These are phyloP conservation scores for Sturmia bella DNA, from an alignment of 2,888 invertebrate species.

Conservation along the genomic window DNA sequence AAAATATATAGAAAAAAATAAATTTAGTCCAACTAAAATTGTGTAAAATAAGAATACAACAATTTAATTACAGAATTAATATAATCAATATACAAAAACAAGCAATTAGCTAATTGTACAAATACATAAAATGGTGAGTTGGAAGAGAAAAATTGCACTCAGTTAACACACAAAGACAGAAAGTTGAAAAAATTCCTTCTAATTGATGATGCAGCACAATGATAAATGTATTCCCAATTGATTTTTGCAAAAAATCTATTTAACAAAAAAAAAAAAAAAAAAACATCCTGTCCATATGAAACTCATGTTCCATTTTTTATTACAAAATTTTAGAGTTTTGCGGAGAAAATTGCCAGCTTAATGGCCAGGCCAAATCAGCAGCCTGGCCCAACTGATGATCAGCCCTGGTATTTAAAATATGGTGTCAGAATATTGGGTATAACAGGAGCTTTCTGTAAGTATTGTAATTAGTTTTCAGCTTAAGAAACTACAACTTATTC, in stretches of 20 bases:
- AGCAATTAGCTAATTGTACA: neutral
- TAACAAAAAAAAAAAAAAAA: neutral
- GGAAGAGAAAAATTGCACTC: conserved; percentile 12
- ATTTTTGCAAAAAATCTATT: conserved; percentile 32
- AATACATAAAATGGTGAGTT: conserved; percentile 64
- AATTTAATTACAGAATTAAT: conserved; percentile 20
- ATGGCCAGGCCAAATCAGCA: conserved; percentile 88
- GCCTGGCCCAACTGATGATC: conserved; percentile 86
- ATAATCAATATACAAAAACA: conserved; percentile 17
- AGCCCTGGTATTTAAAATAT: conserved; percentile 95
- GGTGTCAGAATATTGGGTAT: conserved; percentile 92
- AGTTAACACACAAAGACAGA: conserved; percentile 4
- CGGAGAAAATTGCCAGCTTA: conserved; percentile 90
- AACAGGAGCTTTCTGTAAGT: conserved; percentile 91
- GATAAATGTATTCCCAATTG: conserved; percentile 25
- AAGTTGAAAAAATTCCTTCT: conserved; percentile 36
- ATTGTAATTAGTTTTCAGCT: conserved; percentile 6
- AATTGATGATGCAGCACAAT: conserved; percentile 80
- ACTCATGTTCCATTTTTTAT: neutral
- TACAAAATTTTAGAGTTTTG: conserved; percentile 81
- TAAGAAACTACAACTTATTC: neutral
- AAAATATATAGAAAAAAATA: conserved; percentile 51
- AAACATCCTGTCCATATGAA: neutral
- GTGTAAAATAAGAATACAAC: conserved; percentile 15
- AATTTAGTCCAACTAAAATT: conserved; percentile 57